phyloP scores from a whole-genome alignment of 2,888 invertebrate genomes.

The Nysson spinosus region DNA sequence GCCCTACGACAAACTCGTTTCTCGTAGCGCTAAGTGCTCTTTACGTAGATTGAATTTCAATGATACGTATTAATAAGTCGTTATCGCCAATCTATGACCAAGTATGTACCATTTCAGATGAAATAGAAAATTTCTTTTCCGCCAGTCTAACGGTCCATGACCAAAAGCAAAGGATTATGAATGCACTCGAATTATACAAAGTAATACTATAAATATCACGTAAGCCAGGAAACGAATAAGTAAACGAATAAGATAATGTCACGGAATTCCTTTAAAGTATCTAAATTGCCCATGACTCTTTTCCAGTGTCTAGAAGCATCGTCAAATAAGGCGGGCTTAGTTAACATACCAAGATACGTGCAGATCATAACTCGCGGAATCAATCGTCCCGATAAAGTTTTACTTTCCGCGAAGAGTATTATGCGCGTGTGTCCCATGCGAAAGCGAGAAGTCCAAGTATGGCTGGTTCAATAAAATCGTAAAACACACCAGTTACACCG shows the following conservation, averaged over 20 bases:
- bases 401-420: slow-evolving; percentile 15
- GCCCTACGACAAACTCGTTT: slow-evolving; percentile 29
- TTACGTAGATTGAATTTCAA: background rate
- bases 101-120: too few species aligned
- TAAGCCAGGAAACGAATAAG: too few species aligned
- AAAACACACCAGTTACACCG: slow-evolving; percentile 52
- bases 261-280: background rate
- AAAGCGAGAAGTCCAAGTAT: slow-evolving; percentile 8
- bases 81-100: too few species aligned
- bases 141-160: too few species aligned
- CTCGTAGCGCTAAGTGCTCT: background rate
- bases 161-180: too few species aligned
- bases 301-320: slow-evolving; percentile 3
- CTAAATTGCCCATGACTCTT: background rate
- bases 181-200: too few species aligned
- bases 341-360: background rate
- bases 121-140: too few species aligned
- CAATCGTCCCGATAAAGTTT: slow-evolving; percentile 21
- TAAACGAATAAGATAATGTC: too few species aligned
- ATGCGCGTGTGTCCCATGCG: slow-evolving; percentile 19
- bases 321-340: slow-evolving; percentile 12
- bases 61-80: too few species aligned
- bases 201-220: too few species aligned
- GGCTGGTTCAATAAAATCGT: slow-evolving; percentile 57
- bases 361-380: slow-evolving; percentile 37